These are phyloP conservation scores for Catharus fuscescens DNA, from an alignment of 2,113 vertebrate species.

Conservation along the genomic window DNA sequence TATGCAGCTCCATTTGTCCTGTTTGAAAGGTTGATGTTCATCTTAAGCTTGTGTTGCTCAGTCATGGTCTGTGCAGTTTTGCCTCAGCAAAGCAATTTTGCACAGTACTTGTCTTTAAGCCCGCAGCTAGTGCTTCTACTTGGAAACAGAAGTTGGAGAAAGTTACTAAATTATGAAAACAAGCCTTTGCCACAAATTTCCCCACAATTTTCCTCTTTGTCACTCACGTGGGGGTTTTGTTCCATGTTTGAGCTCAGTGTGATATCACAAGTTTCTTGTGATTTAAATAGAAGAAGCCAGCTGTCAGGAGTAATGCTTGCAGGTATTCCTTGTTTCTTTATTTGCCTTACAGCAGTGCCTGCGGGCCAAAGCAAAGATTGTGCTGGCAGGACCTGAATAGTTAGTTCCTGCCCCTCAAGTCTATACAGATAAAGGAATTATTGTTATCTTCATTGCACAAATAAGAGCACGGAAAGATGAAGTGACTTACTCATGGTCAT, in stretches of 20 bases:
- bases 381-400: constrained; percentile 27
- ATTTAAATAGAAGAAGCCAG: constrained; percentile 7
- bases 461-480: neutral
- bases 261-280: neutral
- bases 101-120: neutral
- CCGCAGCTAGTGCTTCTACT: neutral
- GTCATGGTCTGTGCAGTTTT: neutral
- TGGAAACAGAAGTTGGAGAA: neutral
- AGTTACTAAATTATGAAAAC: constrained; percentile 5
- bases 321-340: constrained; percentile 55
- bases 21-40: neutral
- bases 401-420: constrained; percentile 12
- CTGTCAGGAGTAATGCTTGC: constrained; percentile 19
- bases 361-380: constrained; percentile 25
- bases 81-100: neutral
- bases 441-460: constrained; percentile 17
- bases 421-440: constrained; percentile 19
- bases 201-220: neutral
- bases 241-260: neutral
- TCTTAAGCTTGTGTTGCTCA: neutral
- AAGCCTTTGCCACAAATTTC: neutral
- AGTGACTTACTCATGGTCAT: neutral
- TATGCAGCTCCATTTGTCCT: neutral
- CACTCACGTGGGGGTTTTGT: neutral
- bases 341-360: constrained; percentile 55